Evolutionary conservation across 2,888 invertebrate species (phyloP).

Genomic region (Ectemnius lituratus): DNA sequence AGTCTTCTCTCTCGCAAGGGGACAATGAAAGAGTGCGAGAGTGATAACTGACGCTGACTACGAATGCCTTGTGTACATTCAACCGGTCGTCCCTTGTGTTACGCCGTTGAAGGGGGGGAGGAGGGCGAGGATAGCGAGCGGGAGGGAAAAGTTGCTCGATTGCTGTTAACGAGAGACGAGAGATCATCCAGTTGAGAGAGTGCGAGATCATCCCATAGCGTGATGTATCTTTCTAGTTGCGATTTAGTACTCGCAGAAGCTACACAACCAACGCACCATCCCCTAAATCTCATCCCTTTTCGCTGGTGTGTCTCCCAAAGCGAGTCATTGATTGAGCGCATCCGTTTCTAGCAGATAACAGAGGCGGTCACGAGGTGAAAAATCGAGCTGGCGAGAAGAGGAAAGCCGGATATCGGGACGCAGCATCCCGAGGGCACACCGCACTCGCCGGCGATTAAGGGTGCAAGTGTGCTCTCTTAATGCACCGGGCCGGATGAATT

Average conservation of each 20-base stretch:
- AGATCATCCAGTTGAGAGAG: conserved; percentile 50
- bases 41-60: conserved; percentile 9
- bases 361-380: neutral
- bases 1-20: neutral
- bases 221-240: conserved; percentile 29
- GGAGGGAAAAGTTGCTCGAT: conserved; percentile 45
- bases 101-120: too few species aligned
- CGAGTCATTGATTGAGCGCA: conserved; percentile 7
- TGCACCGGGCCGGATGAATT: conserved; percentile 34
- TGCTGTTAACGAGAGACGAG: conserved; percentile 50
- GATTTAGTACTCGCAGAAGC: conserved; percentile 21
- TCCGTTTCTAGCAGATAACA: conserved; percentile 25
- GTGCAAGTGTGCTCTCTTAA: conserved; percentile 9
- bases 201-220: conserved; percentile 34
- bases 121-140: neutral
- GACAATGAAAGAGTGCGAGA: conserved; percentile 9
- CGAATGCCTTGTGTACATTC: too few species aligned
- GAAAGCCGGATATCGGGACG: neutral
- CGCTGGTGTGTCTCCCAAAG: neutral
- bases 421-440: neutral
- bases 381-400: conserved; percentile 1
- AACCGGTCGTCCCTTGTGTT: neutral
- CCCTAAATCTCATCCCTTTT: neutral
- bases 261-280: neutral
- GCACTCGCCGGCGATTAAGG: neutral